A percentile compares a stretch with the other conserved stretches of the same genome.
phyloP scores from a whole-genome alignment of 2,888 invertebrate genomes.

The Tetanocera ferruginea region DNA sequence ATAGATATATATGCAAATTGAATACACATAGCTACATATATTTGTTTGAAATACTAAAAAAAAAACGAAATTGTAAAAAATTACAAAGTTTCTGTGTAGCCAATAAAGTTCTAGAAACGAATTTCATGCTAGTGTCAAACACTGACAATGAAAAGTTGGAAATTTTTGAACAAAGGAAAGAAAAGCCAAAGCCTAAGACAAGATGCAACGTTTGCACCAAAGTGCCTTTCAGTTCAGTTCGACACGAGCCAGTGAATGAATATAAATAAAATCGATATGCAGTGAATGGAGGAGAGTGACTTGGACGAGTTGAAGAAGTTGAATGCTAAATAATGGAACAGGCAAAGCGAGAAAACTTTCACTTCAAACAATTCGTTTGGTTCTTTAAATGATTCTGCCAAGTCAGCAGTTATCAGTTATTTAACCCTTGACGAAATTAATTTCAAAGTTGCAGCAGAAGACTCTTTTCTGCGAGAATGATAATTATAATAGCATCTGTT shows the following conservation, averaged over 20 bases:
- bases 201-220: background rate
- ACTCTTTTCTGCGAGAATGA: no score
- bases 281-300: slow-evolving; percentile 16
- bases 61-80: background rate
- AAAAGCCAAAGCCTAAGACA: background rate
- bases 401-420: background rate
- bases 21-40: no score
- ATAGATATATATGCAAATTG: no score
- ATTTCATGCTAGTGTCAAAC: slow-evolving; percentile 26
- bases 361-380: background rate
- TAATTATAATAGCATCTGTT: no score
- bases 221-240: slow-evolving; percentile 24
- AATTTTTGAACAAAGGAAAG: background rate
- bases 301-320: slow-evolving; percentile 18
- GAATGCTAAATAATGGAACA: slow-evolving; percentile 16
- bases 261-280: slow-evolving; percentile 26
- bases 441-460: background rate
- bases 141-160: background rate
- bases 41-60: background rate
- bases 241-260: slow-evolving; percentile 32
- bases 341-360: slow-evolving; percentile 22
- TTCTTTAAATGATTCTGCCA: background rate
- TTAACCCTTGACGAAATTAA: background rate
- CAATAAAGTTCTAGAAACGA: background rate
- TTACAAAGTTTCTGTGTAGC: background rate